Evolutionary conservation across 2,797 vertebrate genomes (phyloP).

Genomic region (Typhlichthys eigenmanni): DNA sequence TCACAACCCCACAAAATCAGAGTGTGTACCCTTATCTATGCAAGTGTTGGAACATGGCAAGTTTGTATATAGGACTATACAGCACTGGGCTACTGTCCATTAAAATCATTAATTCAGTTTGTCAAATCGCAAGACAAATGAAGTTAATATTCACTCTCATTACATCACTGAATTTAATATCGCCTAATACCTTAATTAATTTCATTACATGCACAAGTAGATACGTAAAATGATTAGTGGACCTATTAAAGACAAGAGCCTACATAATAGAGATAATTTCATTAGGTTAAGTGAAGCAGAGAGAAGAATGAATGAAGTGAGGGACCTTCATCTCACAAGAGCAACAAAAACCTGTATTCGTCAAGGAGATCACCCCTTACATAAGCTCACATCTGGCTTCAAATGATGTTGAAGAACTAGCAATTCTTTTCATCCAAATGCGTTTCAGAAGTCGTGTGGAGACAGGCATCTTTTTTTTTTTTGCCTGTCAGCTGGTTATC

Average conservation of each 20-base stretch:
- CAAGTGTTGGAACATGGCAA: slow-evolving; percentile 34
- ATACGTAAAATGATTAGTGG: slow-evolving; percentile 36
- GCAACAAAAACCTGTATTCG: slow-evolving; percentile 25
- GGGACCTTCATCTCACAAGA: slow-evolving; percentile 23
- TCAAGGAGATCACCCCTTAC: slow-evolving; percentile 26
- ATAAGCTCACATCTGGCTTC: slow-evolving; percentile 5
- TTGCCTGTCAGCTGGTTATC: slow-evolving; percentile 20
- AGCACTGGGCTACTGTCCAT: slow-evolving; percentile 8
- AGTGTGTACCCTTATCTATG: slow-evolving; percentile 28
- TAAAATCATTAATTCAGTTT: slow-evolving; percentile 43
- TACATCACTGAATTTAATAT: slow-evolving; percentile 31
- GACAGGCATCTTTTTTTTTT: slow-evolving; percentile 10
- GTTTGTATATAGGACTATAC: slow-evolving; percentile 59
- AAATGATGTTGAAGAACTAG: not conserved
- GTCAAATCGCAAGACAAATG: slow-evolving; percentile 43
- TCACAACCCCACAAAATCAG: slow-evolving; percentile 44
- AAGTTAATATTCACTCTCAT: slow-evolving; percentile 42
- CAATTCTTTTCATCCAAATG: slow-evolving; percentile 7
- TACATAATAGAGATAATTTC: slow-evolving; percentile 35
- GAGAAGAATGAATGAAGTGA: slow-evolving; percentile 31
- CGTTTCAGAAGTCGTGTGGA: slow-evolving; percentile 1
- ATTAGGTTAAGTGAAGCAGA: slow-evolving; percentile 50
- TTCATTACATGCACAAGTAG: slow-evolving; percentile 52
- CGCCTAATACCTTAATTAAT: slow-evolving; percentile 49
- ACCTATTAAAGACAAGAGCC: slow-evolving; percentile 18